Base-by-base conservation (phyloP, 2,888 invertebrate genomes). In the Drosophila ezoana region DNA sequence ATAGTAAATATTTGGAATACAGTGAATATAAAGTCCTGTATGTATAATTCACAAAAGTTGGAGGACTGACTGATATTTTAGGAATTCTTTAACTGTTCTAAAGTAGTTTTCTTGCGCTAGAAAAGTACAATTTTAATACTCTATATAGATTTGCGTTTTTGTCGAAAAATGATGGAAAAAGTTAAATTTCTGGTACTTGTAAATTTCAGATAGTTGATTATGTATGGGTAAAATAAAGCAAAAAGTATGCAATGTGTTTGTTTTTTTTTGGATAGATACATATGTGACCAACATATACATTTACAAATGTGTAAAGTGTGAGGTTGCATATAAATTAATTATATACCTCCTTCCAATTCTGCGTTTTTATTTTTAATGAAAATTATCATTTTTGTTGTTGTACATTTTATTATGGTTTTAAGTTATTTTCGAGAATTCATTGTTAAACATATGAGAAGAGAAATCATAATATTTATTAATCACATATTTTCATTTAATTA, bases 341-440 rank as follows among this genome's bases (percentile, higher is more conserved):
- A 90, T 90, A 90, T 91, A 91, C 91, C 91, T 91, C 91, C 90
- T 91, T 91, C 91, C 91, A 91, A 90, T 91, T 91, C 91, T 91
- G 91, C 91, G 81, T 86, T 76, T 73, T 59, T 58, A 51, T 59
- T 49, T 57, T 78, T 59, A 44, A 68, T 43, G 45, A 48, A 40
- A 72, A 56, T 67, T 32, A 68, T 57, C 40, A 62, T 66, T 65
- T 79, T 60, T 72, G 67, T 63, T 66, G 66, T 74, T 35, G 62
- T 68, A 72, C 64, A 64, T 72, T 68, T 53, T 57, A 43, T 56
- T 53, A 53, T 68, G 59, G 67, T 62, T 62, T 67, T 45, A 60
- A 62, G 72, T 70, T 66, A 66, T 61, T 65, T 79, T 81, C 73
- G 73, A 70, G 61, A 70, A 77, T 72, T 81, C 60, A 75, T 75